Conservation (phyloP, 2,888 invertebrate species). For the Tipula confusa region DNA sequence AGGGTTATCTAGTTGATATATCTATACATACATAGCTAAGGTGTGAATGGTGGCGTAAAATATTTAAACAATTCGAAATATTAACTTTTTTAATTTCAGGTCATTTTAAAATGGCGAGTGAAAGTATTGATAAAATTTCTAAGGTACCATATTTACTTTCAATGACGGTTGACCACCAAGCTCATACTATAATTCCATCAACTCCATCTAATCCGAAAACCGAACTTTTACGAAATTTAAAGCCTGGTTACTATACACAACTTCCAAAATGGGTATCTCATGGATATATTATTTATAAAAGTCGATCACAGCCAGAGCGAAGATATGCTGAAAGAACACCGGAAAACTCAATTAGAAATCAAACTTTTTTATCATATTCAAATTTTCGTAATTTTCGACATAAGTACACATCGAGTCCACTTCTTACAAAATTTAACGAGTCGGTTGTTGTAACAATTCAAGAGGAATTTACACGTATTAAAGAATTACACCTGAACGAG, state of each 20-base stretch:
- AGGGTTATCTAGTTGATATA: neutral
- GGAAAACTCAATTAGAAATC: neutral
- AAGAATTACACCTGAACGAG: neutral
- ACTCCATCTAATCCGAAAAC: neutral
- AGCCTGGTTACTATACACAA: neutral
- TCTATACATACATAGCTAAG: too few relatives aligned
- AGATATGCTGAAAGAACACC: neutral
- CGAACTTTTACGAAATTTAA: neutral
- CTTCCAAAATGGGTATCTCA: neutral
- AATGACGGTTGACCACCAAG: neutral
- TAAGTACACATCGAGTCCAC: neutral
- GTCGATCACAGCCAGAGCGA: neutral
- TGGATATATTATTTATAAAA: neutral
- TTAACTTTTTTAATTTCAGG: neutral
- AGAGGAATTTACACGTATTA: neutral
- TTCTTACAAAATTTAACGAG: neutral
- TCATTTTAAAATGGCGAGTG: neutral
- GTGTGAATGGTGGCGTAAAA: slow-evolving; percentile 8
- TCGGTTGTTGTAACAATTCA: neutral
- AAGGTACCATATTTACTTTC: neutral
- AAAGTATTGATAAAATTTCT: too few relatives aligned
- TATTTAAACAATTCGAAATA: neutral
- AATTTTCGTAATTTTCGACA: neutral
- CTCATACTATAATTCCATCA: neutral
- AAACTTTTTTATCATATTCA: neutral